phyloP scores from a whole-genome alignment of 2,888 invertebrate species.

The Chymomyza fuscimana region DNA sequence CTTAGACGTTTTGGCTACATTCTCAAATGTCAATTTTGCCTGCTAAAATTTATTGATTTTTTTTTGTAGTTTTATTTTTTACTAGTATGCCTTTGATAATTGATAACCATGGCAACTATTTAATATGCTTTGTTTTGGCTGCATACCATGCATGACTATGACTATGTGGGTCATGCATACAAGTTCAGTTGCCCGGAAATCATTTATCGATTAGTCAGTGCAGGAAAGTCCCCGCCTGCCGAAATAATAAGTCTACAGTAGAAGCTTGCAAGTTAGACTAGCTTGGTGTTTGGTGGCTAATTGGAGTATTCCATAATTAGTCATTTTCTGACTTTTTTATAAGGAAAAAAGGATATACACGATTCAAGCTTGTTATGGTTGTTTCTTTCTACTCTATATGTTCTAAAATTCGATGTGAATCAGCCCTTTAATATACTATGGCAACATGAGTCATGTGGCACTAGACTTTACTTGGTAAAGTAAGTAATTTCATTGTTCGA shows the following conservation, averaged over 20 bases:
- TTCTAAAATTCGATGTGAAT: too few relatives aligned
- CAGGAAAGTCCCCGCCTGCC: not conserved
- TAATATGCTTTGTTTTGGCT: conserved; percentile 20
- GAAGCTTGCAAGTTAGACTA: not conserved
- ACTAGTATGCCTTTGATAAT: conserved; percentile 48
- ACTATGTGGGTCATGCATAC: conserved; percentile 29
- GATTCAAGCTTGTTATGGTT: too few relatives aligned
- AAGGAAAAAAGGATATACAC: too few relatives aligned
- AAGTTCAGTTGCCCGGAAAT: conserved; percentile 2
- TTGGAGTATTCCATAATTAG: too few relatives aligned
- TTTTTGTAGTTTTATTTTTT: conserved; percentile 38
- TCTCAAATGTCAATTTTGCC: not conserved
- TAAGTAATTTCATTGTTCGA: too few relatives aligned
- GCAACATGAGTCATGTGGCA: too few relatives aligned
- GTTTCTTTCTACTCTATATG: too few relatives aligned
- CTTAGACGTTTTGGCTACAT: conserved; percentile 9
- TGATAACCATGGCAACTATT: conserved; percentile 61
- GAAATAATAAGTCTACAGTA: not conserved
- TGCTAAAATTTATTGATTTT: conserved; percentile 61
- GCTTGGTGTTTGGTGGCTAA: not conserved
- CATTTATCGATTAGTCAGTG: conserved; percentile 7
- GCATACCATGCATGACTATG: conserved; percentile 27
- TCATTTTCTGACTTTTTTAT: too few relatives aligned
- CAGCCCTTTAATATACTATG: too few relatives aligned
- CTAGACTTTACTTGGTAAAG: too few relatives aligned